Base-by-base conservation (phyloP, 1,140 invertebrate species). In the Listronotus oregonensis region DNA sequence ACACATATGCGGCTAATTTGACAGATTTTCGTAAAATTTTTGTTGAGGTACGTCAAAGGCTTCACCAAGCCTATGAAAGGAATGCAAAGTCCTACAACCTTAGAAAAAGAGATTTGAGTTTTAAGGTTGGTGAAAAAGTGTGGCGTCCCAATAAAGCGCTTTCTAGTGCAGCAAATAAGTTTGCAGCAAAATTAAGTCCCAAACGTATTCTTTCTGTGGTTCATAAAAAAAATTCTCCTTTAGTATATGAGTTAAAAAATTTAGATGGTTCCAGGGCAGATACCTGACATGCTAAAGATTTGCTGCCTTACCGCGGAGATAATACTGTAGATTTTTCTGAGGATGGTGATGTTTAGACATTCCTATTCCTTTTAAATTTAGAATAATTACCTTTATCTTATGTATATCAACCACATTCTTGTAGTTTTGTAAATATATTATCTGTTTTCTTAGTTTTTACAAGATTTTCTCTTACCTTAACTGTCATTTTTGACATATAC, bases 201-300 rank as follows among this genome's bases (percentile, higher is more conserved):
- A 69, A 68, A 56, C 68, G 55, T 37, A 50, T 72, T 51, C 58
- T 64, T 32, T 64, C 50, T 59, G 54, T 52, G 9, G 55, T 72
- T 17, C 11, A 18, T 42, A 54, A 63, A 17, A 59, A n/a, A n/a
- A n/a, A n/a, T n/a, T n/a, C n/a, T n/a, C n/a, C n/a, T n/a, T n/a
- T n/a, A n/a, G n/a, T n/a, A n/a, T n/a, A n/a, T n/a, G n/a, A n/a
- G n/a, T n/a, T n/a, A n/a, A n/a, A n/a, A 11, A 42, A 31, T 18
- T 49, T 66, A 32, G 49, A 65, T 60, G 37, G 40, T 39, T 40
- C 47, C 10, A 57, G 60, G 52, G 37, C 54, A 15, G 64, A 56
- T 27, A 27, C 21, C 5, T 27, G 65, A 50, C 64, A 68, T 17
- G 21, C 70, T 7, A 64, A 70, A 60, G 68, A 72, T 64, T 31